These are phyloP conservation scores for Blastobasis lacticolella DNA, from an alignment of 2,888 invertebrate species.

Conservation along the genomic window DNA sequence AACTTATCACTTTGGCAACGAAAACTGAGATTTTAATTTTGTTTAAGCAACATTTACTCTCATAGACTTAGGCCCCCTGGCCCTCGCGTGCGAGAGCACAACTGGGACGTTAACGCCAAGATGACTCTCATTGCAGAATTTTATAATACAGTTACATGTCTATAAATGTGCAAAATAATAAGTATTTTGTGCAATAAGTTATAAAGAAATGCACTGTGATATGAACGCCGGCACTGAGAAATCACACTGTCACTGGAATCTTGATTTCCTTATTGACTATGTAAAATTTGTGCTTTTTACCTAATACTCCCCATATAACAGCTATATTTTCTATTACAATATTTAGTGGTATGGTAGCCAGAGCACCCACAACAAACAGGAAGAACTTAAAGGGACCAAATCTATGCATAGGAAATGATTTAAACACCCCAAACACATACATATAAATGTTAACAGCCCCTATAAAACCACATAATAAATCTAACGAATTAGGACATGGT, in stretches of 20 bases:
- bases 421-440: conserved; percentile 98
- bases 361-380: conserved; percentile 87
- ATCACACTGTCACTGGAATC: conserved; percentile 78
- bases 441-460: conserved; percentile 97
- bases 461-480: conserved; percentile 91
- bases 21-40: too few relatives aligned
- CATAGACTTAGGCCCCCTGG: too few relatives aligned
- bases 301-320: conserved; percentile 94
- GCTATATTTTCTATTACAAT: conserved; percentile 95
- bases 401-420: conserved; percentile 92
- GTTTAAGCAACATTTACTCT: too few relatives aligned
- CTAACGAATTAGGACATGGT: conserved; percentile 87
- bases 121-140: too few relatives aligned
- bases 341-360: conserved; percentile 94
- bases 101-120: too few relatives aligned
- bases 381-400: conserved; percentile 86
- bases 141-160: conserved; percentile 14
- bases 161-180: conserved; percentile 35
- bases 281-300: conserved; percentile 97
- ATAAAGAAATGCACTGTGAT: conserved; percentile 18
- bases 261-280: conserved; percentile 94
- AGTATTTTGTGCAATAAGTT: conserved; percentile 57
- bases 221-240: conserved; percentile 20
- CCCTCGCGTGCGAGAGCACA: too few relatives aligned
- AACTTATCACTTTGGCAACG: too few relatives aligned